Base-by-base conservation (phyloP, 2,888 invertebrate species). In the Caenorhabditis parvicauda region DNA sequence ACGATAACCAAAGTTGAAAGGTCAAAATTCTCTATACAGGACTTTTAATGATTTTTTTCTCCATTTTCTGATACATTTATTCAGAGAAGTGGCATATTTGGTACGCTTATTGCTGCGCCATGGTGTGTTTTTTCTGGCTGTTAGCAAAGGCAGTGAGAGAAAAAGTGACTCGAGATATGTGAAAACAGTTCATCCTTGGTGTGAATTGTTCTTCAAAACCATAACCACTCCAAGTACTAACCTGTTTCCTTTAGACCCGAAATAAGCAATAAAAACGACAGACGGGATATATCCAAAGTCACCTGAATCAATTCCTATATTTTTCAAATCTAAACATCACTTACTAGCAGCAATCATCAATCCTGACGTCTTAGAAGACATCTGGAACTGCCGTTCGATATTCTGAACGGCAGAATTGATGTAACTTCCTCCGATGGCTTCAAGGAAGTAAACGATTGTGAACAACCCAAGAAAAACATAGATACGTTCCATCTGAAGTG, bases 271-370 rank as follows among this genome's bases (percentile, higher is more conserved):
- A 32, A 80, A 72, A 0, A 81, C 67, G 1, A 81, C 79, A 24
- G 76, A 75, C 9, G 79, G 77, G 39, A 80, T 74, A 56, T 80
- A 80, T 24, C 77, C 76, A 43, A 80, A 67, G 54, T 81, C 80
- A 57, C 73, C 77, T 78, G 38, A 57, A 69, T 22, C 35, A 41
- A 58, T 17, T 43, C 27, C 48, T 39, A 0, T 24, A 25, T n/a
- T 4, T 5, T 27, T n/a, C 22, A n/a, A 37, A 21, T 45, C n/a
- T 19, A 12, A 41, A 7, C 21, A 17, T n/a, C 2, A 64, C 70
- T 54, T 42, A 78, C 77, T 76, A 1, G 80, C 81, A 28, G 74
- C 70, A 46, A 81, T 68, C 53, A 80, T 69, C 44, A 77, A 70
- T 6, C 80, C 80, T 12, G 77, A 76, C 7, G 76, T 53, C 51